phyloP scores from a whole-genome alignment of 2,888 invertebrate species.

The Ophion ventricosus region DNA sequence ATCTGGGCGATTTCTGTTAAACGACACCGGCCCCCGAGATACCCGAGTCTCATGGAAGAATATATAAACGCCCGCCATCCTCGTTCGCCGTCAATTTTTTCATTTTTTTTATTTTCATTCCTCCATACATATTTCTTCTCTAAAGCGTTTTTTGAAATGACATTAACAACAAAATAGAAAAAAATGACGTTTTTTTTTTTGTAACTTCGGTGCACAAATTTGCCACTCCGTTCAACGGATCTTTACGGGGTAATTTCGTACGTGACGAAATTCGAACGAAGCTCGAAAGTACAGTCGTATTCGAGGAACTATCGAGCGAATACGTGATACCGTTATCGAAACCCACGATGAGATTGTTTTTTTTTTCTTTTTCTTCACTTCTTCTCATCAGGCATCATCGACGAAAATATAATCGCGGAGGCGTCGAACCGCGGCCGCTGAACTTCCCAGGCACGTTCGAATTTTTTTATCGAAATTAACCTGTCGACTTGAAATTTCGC shows the following conservation, averaged over 20 bases:
- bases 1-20: constrained; percentile 55
- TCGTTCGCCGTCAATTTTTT: neutral
- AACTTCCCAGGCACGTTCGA: constrained; percentile 25
- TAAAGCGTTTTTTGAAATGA: neutral
- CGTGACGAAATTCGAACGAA: constrained; percentile 11
- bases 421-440: constrained; percentile 13
- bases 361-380: neutral
- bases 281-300: neutral
- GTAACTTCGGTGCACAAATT: too few species aligned
- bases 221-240: too few species aligned
- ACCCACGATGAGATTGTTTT: neutral
- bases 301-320: neutral
- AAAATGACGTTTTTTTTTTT: neutral
- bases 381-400: constrained; percentile 2
- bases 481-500: constrained; percentile 17
- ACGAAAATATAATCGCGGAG: constrained; percentile 20
- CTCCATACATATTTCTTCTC: neutral
- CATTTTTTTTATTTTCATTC: neutral
- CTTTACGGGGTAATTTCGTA: neutral
- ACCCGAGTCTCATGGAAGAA: constrained; percentile 41
- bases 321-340: constrained; percentile 43
- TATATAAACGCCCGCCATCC: constrained; percentile 1
- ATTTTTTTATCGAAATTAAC: constrained; percentile 12
- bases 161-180: neutral
- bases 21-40: constrained; percentile 52